These are phyloP conservation scores for Monochamus saltuarius DNA, from an alignment of 1,140 invertebrate species.

Conservation along the genomic window DNA sequence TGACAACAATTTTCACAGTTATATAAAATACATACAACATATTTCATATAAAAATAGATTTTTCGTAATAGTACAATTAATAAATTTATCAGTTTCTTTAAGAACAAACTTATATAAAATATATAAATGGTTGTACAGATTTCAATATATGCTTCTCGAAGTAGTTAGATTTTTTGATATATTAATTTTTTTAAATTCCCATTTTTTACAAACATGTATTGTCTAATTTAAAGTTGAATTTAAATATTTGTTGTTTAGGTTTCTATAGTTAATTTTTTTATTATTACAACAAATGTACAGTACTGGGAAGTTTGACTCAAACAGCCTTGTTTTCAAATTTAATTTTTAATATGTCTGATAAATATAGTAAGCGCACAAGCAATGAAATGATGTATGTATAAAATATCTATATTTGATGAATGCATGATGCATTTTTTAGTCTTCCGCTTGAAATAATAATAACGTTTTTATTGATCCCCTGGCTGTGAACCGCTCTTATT, in stretches of 20 bases:
- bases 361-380: no score
- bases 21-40: not conserved
- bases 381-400: no score
- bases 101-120: constrained; percentile 16
- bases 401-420: no score
- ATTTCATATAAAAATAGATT: not conserved
- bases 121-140: constrained; percentile 26
- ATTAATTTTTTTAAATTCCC: constrained; percentile 4
- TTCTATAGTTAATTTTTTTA: no score
- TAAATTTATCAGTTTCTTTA: constrained; percentile 16
- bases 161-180: constrained; percentile 11
- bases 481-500: no score
- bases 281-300: constrained; percentile 7
- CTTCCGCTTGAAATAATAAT: no score
- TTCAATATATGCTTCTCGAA: constrained; percentile 3
- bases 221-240: no score
- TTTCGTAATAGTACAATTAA: constrained; percentile 21
- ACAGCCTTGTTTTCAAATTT: not conserved
- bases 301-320: not conserved
- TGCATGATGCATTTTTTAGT: no score
- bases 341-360: no score
- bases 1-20: constrained; percentile 49
- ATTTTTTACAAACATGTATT: no score
- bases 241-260: no score
- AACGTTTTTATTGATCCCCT: no score